phyloP scores from a whole-genome alignment of 2,113 vertebrate genomes.

The Caloenas nicobarica region DNA sequence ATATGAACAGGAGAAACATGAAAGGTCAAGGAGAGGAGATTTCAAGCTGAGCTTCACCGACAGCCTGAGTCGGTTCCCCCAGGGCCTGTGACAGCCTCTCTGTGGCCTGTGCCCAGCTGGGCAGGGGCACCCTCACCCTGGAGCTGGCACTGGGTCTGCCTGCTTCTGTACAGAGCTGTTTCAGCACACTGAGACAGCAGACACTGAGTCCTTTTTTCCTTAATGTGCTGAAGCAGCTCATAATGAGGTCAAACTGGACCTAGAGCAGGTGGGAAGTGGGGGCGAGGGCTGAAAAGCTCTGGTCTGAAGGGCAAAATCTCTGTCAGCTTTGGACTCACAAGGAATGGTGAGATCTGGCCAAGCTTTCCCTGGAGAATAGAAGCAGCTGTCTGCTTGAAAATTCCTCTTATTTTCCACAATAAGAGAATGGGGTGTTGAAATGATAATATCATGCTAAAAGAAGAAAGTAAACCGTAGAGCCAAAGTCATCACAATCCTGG shows the following conservation, averaged over 20 bases:
- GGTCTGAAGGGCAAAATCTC: background rate
- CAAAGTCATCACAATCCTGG: background rate
- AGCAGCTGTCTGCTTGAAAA: background rate
- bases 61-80: background rate
- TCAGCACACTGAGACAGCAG: background rate
- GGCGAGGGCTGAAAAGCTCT: background rate
- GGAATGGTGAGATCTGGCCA: background rate
- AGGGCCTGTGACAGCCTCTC: fast-evolving
- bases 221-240: background rate
- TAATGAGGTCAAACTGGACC: background rate
- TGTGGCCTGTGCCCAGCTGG: background rate
- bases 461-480: background rate
- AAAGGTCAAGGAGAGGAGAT: background rate
- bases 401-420: background rate
- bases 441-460: background rate
- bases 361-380: background rate
- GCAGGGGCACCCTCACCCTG: background rate
- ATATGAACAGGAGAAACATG: background rate
- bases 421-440: background rate
- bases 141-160: background rate
- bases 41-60: background rate
- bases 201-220: background rate
- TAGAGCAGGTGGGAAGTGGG: background rate
- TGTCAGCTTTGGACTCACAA: background rate
- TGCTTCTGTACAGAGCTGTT: background rate